Evolutionary conservation across 1,140 invertebrate species (phyloP), one percentile per base, ranked within the genome.

Genomic region (Drosophila yakuba): DNA sequence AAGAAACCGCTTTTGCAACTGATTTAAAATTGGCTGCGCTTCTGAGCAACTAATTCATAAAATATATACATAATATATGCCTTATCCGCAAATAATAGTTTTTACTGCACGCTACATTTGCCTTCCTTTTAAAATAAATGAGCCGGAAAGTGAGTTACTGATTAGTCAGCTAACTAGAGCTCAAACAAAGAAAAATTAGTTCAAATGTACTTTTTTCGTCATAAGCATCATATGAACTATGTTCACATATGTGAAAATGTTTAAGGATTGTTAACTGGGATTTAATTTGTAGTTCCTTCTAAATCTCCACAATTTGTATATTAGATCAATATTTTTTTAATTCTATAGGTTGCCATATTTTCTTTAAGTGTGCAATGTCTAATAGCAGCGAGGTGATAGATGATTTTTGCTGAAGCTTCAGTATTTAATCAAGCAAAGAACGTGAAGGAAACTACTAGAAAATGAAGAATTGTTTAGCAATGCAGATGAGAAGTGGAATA

Each of bases 391-490:
- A 38, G 63, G 51, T 61, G 51, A 8, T 51, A n/a, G 8, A 8
- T 44, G 6, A 35, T n/a, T 54, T 71, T 82, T 72, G 80, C 75
- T 45, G 63, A 50, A 51, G 47, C 10, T 35, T 89, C 25, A 89
- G 84, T 88, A 80, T 83, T 88, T 56, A 74, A 63, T 73, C 57
- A 32, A 48, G 47, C 54, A 32, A 68, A 51, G 52, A 83, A 71
- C 67, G 55, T 41, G 48, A 47, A 66, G 25, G 61, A 63, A 72
- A 62, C 52, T 52, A 28, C 44, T 41, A 52, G 52, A 45, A 57
- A 12, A 54, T 23, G 14, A 6, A 0, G 43, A 50, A 41, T 36
- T 17, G 14, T 35, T 43, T 5, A 44, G 32, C 50, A 20, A 61
- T 17, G 48, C 36, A 63, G 23, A 58, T 73, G 52, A 57, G 50